Base-by-base conservation (phyloP, 2,888 invertebrate species). In the Conops quadrifasciatus region DNA sequence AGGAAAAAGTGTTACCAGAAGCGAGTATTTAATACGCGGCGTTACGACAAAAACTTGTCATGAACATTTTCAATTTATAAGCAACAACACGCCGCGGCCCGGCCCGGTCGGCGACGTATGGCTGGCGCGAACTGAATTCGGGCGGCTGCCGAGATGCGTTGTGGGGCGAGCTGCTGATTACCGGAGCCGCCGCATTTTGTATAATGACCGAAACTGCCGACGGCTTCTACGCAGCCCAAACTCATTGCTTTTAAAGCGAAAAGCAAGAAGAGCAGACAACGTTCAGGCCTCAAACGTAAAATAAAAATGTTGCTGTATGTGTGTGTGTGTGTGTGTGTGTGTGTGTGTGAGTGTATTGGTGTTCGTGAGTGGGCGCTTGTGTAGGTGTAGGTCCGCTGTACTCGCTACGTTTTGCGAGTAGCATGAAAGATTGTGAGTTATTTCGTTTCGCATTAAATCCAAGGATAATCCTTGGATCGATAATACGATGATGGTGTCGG, bases 381-480 rank as follows among this genome's bases (percentile, higher is more conserved):
- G 9, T 36, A 36, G n/a, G n/a, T n/a, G n/a, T n/a, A n/a, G n/a
- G n/a, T 36, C 36, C 36, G 9, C 36, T 4, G 9, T 7, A 7
- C 36, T 36, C 36, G 9, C 4, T 36, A 9, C 9, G 9, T 9
- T 36, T 4, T 36, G 5, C 9, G 4, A 36, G 4, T 9, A 36
- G 36, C 5, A 36, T 36, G 36, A 36, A 36, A 36, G 36, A 36
- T 43, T 26, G 43, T 53, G 49, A 1, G 58, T 21, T 70, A 28
- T 19, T 63, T 65, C 62, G 60, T 67, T 51, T 49, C 53, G 60
- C 67, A 70, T 65, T 71, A 70, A 71, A 63, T 63, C 49, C 19
- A 45, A 56, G 72, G 78, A 78, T 78, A 76, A 78, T 78, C 77
- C 76, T 71, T 77, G 75, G 77, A 78, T 77, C 78, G 75, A 77